Evolutionary conservation across 2,888 invertebrate species (phyloP), one percentile per base, ranked within the genome.

Genomic region (Drepana falcataria): DNA sequence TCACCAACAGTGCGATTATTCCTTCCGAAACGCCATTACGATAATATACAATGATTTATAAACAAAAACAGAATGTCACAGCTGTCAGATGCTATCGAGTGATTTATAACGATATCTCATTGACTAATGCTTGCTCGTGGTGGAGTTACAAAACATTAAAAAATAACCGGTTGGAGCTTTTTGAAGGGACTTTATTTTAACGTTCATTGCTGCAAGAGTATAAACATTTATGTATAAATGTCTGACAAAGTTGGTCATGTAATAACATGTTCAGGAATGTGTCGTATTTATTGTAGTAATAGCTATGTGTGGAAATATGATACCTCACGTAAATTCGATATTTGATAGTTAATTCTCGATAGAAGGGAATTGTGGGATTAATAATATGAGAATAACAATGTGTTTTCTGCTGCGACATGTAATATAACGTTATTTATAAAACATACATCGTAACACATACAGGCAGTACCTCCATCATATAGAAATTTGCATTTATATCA

Each of bases 1-100:
- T n/a, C n/a, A n/a, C n/a, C n/a, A n/a, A n/a, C n/a, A n/a, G n/a
- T n/a, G n/a, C n/a, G n/a, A n/a, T n/a, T 37, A n/a, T 49, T 6
- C 61, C 64, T 67, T 68, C 63, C 59, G 53, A 65, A 63, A 65
- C 61, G 70, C 66, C 71, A 68, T 60, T 63, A 64, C 55, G 64
- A 55, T 65, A 65, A 67, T 63, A 72, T 61, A 65, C 70, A 68
- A 72, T 69, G 74, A 75, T 75, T 75, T 73, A 76, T 73, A 72
- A 71, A 64, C 62, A 65, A 68, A 68, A 68, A 60, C 64, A 58
- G 55, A 56, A 49, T 62, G 69, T 59, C 53, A 63, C 60, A 62
- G 65, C 69, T 64, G 64, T 65, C 66, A 60, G 76, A 77, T 77
- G 64, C 65, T 77, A 77, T 77, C 76, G 53, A 54, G 59, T 69